Evolutionary conservation across 2,797 vertebrate species (phyloP).

Genomic region (Squalus acanthias): DNA sequence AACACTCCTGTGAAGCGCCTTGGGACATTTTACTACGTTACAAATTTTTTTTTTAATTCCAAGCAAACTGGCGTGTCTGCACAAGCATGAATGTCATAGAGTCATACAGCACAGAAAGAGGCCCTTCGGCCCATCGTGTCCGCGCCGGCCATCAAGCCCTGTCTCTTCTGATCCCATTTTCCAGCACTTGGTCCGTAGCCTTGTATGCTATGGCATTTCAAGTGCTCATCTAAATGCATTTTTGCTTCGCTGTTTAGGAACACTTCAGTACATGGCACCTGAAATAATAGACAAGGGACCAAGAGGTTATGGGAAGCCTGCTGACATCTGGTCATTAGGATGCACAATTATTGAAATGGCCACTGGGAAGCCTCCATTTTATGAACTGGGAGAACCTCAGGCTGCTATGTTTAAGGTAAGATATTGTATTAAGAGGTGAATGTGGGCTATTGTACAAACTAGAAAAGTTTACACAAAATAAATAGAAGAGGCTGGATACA

Average conservation of each 20-base stretch:
- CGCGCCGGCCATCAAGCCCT: too few relatives aligned
- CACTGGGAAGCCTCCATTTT: constrained; percentile 91
- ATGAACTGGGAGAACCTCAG: constrained; percentile 92
- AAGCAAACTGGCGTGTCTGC: neutral
- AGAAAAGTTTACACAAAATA: rapidly evolving
- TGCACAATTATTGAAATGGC: constrained; percentile 99
- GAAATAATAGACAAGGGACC: constrained; percentile 98
- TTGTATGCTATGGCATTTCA: too few relatives aligned
- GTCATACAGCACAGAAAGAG: too few relatives aligned
- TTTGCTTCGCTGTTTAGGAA: constrained; percentile 65
- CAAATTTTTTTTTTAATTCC: neutral
- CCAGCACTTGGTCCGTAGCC: too few relatives aligned
- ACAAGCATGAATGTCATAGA: neutral
- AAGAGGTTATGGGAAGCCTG: constrained; percentile 89
- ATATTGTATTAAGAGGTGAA: neutral
- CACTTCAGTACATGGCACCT: constrained; percentile 96
- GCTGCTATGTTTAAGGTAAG: constrained; percentile 99
- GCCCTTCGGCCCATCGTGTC: too few relatives aligned
- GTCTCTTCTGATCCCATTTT: too few relatives aligned
- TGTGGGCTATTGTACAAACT: neutral
- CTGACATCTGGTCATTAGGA: constrained; percentile 95
- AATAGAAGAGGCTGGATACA: neutral
- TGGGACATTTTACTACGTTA: too few relatives aligned
- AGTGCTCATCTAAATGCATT: neutral
- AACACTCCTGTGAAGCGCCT: too few relatives aligned